These are phyloP conservation scores for Cassiopea xamachana DNA, from an alignment of 30 jellyfish, hydroid and myxozoan genomes.

Conservation along the genomic window DNA sequence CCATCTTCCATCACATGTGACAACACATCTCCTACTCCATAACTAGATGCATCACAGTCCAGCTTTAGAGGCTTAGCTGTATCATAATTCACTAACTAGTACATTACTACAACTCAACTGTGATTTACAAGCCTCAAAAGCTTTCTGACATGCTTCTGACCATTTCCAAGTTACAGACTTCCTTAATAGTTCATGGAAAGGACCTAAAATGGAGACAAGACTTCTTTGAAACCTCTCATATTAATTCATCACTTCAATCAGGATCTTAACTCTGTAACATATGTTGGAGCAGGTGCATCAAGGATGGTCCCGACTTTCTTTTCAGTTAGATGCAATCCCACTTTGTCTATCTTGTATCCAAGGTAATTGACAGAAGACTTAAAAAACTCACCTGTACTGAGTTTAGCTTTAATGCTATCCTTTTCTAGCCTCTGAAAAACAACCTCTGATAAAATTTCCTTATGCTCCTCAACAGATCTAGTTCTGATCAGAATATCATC, in stretches of 20 bases:
- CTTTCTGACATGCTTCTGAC: slow-evolving; percentile 23
- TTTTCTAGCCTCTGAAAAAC: slow-evolving; percentile 15
- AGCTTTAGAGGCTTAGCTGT: slow-evolving; percentile 46
- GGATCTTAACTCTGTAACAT: slow-evolving; percentile 40
- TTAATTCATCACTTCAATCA: slow-evolving; percentile 59
- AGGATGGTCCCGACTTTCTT: slow-evolving; percentile 47
- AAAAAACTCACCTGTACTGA: slow-evolving; percentile 34
- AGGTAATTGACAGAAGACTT: slow-evolving; percentile 33
- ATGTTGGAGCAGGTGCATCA: slow-evolving; percentile 58
- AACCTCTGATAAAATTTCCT: slow-evolving; percentile 8
- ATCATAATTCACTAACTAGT: slow-evolving; percentile 70
- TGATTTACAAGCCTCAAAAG: slow-evolving; percentile 28
- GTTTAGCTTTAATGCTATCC: neutral
- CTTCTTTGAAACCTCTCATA: slow-evolving; percentile 50
- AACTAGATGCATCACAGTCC: slow-evolving; percentile 77
- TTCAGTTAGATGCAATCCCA: slow-evolving; percentile 47
- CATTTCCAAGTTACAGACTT: slow-evolving; percentile 48
- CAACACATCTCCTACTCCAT: slow-evolving; percentile 88
- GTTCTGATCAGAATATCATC: slow-evolving; percentile 66
- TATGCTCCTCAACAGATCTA: slow-evolving; percentile 40
- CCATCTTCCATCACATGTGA: slow-evolving; percentile 61
- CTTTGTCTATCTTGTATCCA: slow-evolving; percentile 46
- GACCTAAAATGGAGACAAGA: slow-evolving; percentile 40
- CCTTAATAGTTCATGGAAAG: slow-evolving; percentile 36
- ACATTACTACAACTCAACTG: slow-evolving; percentile 15